Percentiles rank a stretch among this genome's conserved stretches.
These are phyloP conservation scores for Caenorhabditis sp. DNA, from an alignment of 2,888 invertebrate species.

Conservation along the genomic window DNA sequence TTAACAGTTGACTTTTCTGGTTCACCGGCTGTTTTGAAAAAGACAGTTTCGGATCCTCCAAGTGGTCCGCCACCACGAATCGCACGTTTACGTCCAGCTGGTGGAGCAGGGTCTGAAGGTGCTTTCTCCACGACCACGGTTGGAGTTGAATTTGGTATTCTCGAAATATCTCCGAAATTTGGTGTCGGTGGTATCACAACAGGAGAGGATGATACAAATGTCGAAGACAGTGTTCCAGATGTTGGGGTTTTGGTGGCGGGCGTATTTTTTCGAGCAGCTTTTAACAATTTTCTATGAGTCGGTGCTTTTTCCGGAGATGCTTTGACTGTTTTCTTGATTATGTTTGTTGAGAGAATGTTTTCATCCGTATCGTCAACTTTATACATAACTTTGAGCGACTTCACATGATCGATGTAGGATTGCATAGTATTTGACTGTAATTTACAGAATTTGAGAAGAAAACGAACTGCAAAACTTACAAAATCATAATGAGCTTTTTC, in stretches of 20 bases:
- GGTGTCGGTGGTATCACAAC: neutral
- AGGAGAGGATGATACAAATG: constrained; percentile 28
- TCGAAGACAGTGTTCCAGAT: constrained; percentile 1
- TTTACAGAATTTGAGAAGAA: neutral
- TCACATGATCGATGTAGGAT: constrained; percentile 45
- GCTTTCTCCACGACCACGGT: constrained; percentile 5
- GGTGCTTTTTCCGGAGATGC: neutral
- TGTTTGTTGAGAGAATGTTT: neutral
- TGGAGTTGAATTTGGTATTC: constrained; percentile 26
- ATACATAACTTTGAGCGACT: constrained; percentile 35
- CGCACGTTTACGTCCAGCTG: constrained; percentile 43
- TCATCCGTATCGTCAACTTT: constrained; percentile 7
- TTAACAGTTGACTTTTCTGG: neutral
- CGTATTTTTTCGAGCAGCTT: constrained; percentile 19
- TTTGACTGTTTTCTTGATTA: neutral
- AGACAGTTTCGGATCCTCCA: constrained; percentile 44
- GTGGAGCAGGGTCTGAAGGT: neutral
- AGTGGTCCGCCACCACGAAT: constrained; percentile 53
- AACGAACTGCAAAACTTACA: constrained; percentile 17
- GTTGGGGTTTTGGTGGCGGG: constrained; percentile 5
- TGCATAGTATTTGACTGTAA: constrained; percentile 43
- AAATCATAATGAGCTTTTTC: constrained; percentile 35
- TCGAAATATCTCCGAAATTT: constrained; percentile 27
- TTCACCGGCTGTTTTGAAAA: constrained; percentile 37
- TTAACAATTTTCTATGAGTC: constrained; percentile 17